These are phyloP conservation scores for Drosophila testacea DNA, from an alignment of 2,888 invertebrate genomes.

Conservation along the genomic window DNA sequence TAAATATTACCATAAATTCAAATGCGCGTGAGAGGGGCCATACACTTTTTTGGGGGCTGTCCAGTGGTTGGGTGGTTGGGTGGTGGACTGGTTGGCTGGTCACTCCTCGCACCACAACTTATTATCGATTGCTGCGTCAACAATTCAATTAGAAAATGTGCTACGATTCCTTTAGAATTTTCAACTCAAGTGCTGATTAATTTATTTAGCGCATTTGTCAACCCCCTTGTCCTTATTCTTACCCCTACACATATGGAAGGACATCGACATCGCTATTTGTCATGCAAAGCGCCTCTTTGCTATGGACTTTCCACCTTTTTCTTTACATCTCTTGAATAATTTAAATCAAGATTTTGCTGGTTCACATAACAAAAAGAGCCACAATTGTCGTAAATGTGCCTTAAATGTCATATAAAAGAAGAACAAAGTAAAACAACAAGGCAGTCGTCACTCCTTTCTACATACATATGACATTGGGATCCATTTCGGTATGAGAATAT, in stretches of 20 bases:
- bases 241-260: slow-evolving; percentile 37
- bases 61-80: neutral
- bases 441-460: slow-evolving; percentile 20
- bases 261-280: slow-evolving; percentile 51
- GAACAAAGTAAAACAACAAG: neutral
- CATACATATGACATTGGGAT: slow-evolving; percentile 14
- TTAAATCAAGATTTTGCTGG: slow-evolving; percentile 64
- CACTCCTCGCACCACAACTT: slow-evolving; percentile 7
- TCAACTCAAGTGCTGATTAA: slow-evolving; percentile 62
- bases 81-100: neutral
- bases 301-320: neutral
- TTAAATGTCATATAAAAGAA: slow-evolving; percentile 15
- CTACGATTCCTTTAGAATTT: slow-evolving; percentile 55
- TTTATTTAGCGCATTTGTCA: slow-evolving; percentile 51
- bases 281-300: slow-evolving; percentile 50
- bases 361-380: slow-evolving; percentile 27
- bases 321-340: slow-evolving; percentile 58
- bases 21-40: slow-evolving; percentile 34
- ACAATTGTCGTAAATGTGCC: slow-evolving; percentile 14
- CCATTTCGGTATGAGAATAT: slow-evolving; percentile 17
- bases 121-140: slow-evolving; percentile 46
- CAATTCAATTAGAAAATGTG: slow-evolving; percentile 60
- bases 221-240: neutral
- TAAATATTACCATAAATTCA: slow-evolving; percentile 67
- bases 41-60: slow-evolving; percentile 11